phyloP scores from a whole-genome alignment of 2,797 vertebrate genomes.

The Vultur gryphus region DNA sequence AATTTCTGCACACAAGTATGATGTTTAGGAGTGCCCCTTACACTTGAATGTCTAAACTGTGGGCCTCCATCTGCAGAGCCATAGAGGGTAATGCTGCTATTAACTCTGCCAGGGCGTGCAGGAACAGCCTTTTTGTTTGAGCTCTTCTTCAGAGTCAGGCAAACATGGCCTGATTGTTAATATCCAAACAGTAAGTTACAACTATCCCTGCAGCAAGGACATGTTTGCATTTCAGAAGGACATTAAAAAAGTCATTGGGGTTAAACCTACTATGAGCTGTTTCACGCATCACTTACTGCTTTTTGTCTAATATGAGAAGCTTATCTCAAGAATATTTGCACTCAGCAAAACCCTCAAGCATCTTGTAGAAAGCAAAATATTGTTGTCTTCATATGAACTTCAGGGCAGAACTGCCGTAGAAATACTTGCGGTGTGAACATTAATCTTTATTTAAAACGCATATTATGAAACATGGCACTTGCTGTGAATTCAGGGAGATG shows the following conservation, averaged over 20 bases:
- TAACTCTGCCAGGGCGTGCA: background rate
- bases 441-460: background rate
- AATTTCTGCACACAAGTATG: background rate
- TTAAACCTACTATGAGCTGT: background rate
- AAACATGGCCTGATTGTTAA: background rate
- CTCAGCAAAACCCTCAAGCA: background rate
- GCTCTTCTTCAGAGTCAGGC: background rate
- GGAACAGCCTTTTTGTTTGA: background rate
- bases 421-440: background rate
- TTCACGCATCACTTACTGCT: background rate
- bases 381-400: background rate
- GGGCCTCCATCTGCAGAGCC: background rate
- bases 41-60: accelerated
- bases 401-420: background rate
- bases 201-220: background rate
- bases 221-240: background rate
- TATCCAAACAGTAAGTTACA: background rate
- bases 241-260: background rate
- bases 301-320: background rate
- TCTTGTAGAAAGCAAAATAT: background rate
- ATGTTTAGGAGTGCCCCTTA: background rate
- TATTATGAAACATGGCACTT: background rate
- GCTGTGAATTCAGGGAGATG: background rate
- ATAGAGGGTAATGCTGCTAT: accelerated
- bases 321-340: background rate